Evolutionary conservation across 1,140 invertebrate species (phyloP).

Genomic region (Drosophila tani): DNA sequence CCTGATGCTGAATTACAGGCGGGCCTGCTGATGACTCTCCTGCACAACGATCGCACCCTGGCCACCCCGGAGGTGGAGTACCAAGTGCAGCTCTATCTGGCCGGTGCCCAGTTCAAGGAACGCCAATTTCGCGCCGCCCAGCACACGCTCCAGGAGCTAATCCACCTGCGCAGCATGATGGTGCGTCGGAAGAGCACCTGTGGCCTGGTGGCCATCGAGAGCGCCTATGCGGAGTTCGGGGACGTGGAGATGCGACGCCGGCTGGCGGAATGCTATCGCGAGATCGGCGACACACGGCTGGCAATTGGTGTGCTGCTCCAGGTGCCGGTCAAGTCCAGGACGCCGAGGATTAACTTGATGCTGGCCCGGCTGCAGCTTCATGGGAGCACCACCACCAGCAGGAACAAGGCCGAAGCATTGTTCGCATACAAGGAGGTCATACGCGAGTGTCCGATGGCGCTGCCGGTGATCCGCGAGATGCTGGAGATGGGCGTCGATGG

Average conservation of each 20-base stretch:
- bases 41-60: conserved; percentile 72
- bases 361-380: conserved; percentile 89
- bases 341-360: conserved; percentile 90
- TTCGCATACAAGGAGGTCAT: conserved; percentile 91
- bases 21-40: conserved; percentile 60
- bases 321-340: conserved; percentile 89
- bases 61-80: conserved; percentile 76
- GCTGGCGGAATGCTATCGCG: conserved; percentile 88
- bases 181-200: conserved; percentile 57
- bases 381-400: conserved; percentile 86
- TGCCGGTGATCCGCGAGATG: conserved; percentile 89
- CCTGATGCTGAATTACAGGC: conserved; percentile 47
- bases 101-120: conserved; percentile 63
- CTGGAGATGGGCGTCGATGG: conserved; percentile 89
- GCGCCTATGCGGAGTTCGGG: conserved; percentile 84
- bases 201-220: conserved; percentile 62
- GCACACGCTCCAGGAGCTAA: conserved; percentile 49
- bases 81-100: conserved; percentile 66
- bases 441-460: conserved; percentile 90
- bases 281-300: conserved; percentile 88
- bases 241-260: conserved; percentile 90
- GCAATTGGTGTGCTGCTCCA: conserved; percentile 89
- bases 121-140: conserved; percentile 53
- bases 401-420: conserved; percentile 89
- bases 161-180: conserved; percentile 64